Evolutionary conservation across 1,140 invertebrate species (phyloP).

Genomic region (Drosophila sechellia): DNA sequence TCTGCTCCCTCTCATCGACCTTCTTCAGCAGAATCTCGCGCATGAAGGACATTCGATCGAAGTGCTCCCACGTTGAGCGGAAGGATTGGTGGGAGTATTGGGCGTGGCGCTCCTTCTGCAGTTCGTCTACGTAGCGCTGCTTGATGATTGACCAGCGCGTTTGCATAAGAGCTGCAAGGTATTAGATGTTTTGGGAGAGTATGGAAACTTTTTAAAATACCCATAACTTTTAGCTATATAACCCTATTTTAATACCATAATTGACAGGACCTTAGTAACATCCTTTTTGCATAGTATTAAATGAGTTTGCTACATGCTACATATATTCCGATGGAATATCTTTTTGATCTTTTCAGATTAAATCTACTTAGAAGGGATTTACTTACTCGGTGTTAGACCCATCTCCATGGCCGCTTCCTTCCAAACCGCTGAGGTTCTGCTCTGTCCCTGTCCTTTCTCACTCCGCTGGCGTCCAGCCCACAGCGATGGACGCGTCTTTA

Average conservation of each 20-base stretch:
- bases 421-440: conserved; percentile 78
- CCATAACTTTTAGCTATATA: too few species aligned
- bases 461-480: conserved; percentile 77
- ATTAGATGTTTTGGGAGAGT: background rate
- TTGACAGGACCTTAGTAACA: too few species aligned
- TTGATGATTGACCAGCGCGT: conserved; percentile 82
- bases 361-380: too few species aligned
- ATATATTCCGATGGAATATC: too few species aligned
- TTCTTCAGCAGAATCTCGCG: conserved; percentile 73
- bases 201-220: background rate
- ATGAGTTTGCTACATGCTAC: too few species aligned
- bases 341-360: too few species aligned
- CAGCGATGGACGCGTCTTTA: conserved; percentile 71
- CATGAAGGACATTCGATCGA: conserved; percentile 82
- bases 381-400: conserved; percentile 77
- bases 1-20: conserved; percentile 79
- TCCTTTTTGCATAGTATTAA: too few species aligned
- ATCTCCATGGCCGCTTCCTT: conserved; percentile 77
- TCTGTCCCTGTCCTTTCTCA: conserved; percentile 77
- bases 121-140: conserved; percentile 78
- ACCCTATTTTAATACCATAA: too few species aligned
- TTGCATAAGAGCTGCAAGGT: conserved; percentile 65
- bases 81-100: conserved; percentile 69
- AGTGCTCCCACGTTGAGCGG: conserved; percentile 80
- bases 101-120: conserved; percentile 78